These are phyloP conservation scores for Macrosoma leucophasiata DNA, from an alignment of 2,888 invertebrate species.

Conservation along the genomic window DNA sequence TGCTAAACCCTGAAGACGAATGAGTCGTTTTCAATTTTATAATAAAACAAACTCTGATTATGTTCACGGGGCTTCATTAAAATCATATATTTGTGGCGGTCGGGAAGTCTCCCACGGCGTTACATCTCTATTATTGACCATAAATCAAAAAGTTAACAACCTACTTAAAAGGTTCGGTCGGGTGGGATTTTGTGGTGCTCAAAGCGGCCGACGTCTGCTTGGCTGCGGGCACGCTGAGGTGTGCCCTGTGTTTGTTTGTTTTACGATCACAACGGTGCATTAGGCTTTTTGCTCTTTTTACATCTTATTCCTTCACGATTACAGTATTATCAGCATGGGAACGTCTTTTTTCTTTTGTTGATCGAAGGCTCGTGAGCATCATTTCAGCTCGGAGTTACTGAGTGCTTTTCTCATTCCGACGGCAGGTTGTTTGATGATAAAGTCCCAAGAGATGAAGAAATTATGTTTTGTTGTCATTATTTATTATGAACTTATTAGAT, in stretches of 20 bases:
- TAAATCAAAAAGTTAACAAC: constrained; percentile 77
- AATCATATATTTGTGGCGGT: constrained; percentile 67
- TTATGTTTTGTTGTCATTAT: too few species aligned
- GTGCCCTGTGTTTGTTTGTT: constrained; percentile 70
- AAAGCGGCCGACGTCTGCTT: constrained; percentile 63
- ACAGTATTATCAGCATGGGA: constrained; percentile 56
- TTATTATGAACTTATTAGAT: too few species aligned
- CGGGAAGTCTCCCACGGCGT: constrained; percentile 70
- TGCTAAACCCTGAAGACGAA: constrained; percentile 25
- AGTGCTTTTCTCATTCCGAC: too few species aligned
- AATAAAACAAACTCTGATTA: constrained; percentile 59
- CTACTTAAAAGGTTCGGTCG: constrained; percentile 72
- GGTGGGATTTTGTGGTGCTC: constrained; percentile 67
- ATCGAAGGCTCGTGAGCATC: constrained; percentile 20
- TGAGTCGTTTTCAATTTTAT: constrained; percentile 43
- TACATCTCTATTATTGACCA: constrained; percentile 75
- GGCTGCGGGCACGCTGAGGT: constrained; percentile 49
- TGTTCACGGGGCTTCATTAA: constrained; percentile 67
- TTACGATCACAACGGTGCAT: constrained; percentile 71
- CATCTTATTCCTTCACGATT: constrained; percentile 64
- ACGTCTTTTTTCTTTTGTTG: constrained; percentile 35
- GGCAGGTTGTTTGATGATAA: too few species aligned
- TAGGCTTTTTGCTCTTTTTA: constrained; percentile 61
- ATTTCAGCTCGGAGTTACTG: constrained; percentile 10
- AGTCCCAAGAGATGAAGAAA: too few species aligned